These are phyloP conservation scores for Cossypha heuglini DNA, from an alignment of 2,797 vertebrate species.

Conservation along the genomic window DNA sequence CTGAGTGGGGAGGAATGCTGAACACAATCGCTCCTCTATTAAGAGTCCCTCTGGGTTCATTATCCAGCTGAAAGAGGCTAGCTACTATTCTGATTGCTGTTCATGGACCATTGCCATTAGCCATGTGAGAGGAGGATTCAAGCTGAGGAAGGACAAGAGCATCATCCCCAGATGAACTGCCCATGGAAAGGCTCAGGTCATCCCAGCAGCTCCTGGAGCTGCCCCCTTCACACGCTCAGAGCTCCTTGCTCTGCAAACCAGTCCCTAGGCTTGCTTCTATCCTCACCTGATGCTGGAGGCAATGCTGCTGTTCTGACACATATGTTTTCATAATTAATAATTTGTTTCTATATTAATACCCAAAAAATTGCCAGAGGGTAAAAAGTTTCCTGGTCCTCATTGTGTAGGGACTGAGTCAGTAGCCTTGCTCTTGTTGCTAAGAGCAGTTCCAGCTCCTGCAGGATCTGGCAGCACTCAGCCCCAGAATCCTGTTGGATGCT, in stretches of 20 bases:
- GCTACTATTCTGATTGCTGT: neutral
- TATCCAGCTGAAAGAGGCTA: neutral
- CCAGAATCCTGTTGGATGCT: neutral
- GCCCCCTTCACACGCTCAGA: neutral
- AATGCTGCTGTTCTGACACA: neutral
- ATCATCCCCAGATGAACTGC: neutral
- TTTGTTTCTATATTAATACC: neutral
- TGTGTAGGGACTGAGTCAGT: neutral
- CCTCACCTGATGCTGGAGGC: neutral
- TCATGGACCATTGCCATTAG: neutral
- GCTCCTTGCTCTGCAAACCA: neutral
- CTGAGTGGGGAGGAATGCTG: neutral
- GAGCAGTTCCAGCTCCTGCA: neutral
- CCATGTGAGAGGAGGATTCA: neutral
- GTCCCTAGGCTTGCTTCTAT: neutral
- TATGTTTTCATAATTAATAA: neutral
- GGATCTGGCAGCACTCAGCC: neutral
- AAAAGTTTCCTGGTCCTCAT: neutral
- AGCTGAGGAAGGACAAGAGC: neutral
- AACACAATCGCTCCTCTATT: neutral
- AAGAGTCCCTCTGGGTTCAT: slow-evolving; percentile 38
- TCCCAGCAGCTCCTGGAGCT: neutral
- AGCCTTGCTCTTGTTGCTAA: neutral
- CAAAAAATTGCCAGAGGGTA: neutral
- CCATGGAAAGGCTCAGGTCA: neutral